phyloP scores from a whole-genome alignment of 2,888 invertebrate genomes.

The Dinocampus coccinellae region DNA sequence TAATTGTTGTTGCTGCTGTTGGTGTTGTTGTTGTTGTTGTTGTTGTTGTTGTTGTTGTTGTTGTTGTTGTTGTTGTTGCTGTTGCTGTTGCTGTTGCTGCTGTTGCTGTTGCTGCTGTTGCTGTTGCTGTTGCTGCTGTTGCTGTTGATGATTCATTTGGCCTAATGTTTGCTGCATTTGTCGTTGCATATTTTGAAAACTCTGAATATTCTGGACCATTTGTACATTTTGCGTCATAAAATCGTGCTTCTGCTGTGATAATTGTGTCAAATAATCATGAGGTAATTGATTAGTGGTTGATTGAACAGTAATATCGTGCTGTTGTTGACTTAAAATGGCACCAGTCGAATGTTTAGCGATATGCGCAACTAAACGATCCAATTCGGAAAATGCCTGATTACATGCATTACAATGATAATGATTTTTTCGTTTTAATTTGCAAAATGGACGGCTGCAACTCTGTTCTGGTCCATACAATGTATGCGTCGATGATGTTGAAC shows the following conservation, averaged over 20 bases:
- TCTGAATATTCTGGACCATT: conserved; percentile 63
- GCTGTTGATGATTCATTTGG: conserved; percentile 53
- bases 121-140: conserved; percentile 47
- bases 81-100: conserved; percentile 45
- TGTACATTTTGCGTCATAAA: conserved; percentile 65
- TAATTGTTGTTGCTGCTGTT: conserved; percentile 46
- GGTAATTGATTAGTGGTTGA: conserved; percentile 48
- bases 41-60: conserved; percentile 48
- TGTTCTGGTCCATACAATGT: conserved; percentile 76
- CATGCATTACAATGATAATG: conserved; percentile 86
- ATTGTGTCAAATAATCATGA: conserved; percentile 59
- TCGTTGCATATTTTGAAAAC: conserved; percentile 63
- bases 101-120: conserved; percentile 45
- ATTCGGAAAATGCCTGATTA: conserved; percentile 84
- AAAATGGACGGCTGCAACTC: conserved; percentile 82
- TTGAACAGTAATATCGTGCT: conserved; percentile 56
- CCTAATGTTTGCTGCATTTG: conserved; percentile 63
- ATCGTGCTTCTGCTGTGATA: conserved; percentile 66
- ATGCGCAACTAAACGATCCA: conserved; percentile 78
- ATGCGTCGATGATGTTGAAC: conserved; percentile 58
- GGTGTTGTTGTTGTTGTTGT: conserved; percentile 43
- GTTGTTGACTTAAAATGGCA: conserved; percentile 71
- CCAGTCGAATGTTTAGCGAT: conserved; percentile 79
- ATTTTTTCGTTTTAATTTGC: conserved; percentile 82
- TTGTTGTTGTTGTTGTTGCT: conserved; percentile 46